A percentile compares a stretch with the other conserved stretches of the same genome.
Conservation (phyloP, 2,888 invertebrate species). For the Aspidiotus destructor region DNA sequence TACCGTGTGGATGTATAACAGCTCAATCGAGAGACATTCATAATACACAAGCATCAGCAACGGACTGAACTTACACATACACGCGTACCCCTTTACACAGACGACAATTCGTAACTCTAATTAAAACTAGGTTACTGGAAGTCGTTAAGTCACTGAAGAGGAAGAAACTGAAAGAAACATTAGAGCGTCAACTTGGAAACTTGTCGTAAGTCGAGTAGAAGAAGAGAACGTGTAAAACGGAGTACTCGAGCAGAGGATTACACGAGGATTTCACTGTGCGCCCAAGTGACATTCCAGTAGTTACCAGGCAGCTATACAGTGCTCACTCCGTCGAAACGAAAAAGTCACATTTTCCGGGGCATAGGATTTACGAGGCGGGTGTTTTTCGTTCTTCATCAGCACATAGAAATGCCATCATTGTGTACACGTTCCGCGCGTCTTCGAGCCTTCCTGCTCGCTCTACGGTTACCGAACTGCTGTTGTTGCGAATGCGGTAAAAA, state of each 20-base stretch:
- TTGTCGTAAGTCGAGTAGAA: constrained; percentile 30
- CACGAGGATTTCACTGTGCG: constrained; percentile 6
- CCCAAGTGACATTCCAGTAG: constrained; percentile 20
- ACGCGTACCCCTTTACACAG: too few relatives aligned
- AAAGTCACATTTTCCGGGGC: constrained; percentile 25
- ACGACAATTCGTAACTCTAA: constrained; percentile 15
- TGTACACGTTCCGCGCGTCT: background rate
- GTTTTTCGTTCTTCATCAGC: constrained; percentile 11
- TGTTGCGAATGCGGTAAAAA: background rate
- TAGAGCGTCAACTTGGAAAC: constrained; percentile 29
- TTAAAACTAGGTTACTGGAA: constrained; percentile 32
- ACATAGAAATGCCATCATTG: too few relatives aligned
- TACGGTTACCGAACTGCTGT: background rate
- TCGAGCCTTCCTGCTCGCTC: background rate
- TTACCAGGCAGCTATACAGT: background rate
- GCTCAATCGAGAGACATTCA: too few relatives aligned
- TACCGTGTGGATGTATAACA: too few relatives aligned
- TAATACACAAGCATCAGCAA: too few relatives aligned
- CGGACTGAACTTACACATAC: too few relatives aligned
- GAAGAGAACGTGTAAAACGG: constrained; percentile 28
- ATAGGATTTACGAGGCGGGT: constrained; percentile 26
- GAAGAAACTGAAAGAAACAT: constrained; percentile 31
- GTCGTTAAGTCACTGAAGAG: constrained; percentile 30
- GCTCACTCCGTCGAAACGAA: constrained; percentile 15
- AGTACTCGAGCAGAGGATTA: constrained; percentile 16